Evolutionary conservation across 1,140 invertebrate genomes (phyloP), one percentile per base, ranked within the genome.

Genomic region (Conus betulinus): DNA sequence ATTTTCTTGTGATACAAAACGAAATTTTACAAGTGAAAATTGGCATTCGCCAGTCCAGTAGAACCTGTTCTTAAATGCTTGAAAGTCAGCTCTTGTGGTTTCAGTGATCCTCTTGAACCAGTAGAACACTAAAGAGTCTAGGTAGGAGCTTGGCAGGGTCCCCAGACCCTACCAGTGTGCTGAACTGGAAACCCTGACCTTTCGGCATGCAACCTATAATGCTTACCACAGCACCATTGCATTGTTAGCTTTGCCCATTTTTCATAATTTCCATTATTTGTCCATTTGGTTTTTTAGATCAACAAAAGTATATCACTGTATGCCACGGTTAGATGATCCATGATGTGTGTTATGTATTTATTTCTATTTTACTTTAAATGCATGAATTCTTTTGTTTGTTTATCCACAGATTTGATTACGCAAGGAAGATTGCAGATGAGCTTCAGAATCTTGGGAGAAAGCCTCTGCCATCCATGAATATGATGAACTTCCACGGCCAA

Each of bases 381-480:
- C 2, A 39, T 51, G 8, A 83, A 53, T 13, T 13, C 3, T 39
- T 83, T 15, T 81, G 27, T 15, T 51, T 17, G 5, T 39, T 84
- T 60, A 20, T 23, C 27, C 11, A 4, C 74, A 87, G 85, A 57
- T 87, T 87, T 87, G 85, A 71, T 27, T 87, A 87, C 53, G 57
- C 55, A 39, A 20, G 85, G 74, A 87, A 87, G 52, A 87, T 27
- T 87, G 85, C 85, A 74, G 79, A 74, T 78, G 85, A 87, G 6
- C 39, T 87, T 27, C 71, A 87, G 52, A 87, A 87, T 25, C 79
- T 87, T 53, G 74, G 85, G n/a, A 53, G 85, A n/a, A 87, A 87
- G 25, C 85, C 85, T 53, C 85, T 53, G 53, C 67, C 63, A 8
- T 39, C 63, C 8, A 85, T 85, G 39, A 78, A 78, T 52, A 87